A percentile compares a stretch with the other conserved stretches of the same genome.
Evolutionary conservation across 2,888 invertebrate species (phyloP).

Genomic region (Euproctis similis): DNA sequence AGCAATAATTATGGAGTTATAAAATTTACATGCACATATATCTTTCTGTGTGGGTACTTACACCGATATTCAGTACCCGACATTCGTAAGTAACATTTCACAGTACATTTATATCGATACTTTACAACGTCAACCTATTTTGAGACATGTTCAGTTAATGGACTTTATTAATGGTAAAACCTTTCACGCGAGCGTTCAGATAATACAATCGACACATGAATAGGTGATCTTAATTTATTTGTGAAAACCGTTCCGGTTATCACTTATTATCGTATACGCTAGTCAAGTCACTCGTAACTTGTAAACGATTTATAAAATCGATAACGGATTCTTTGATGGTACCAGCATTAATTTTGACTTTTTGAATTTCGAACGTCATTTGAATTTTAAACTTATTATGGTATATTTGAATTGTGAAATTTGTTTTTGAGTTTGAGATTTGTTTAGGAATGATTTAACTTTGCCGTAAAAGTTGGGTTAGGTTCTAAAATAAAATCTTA

Average conservation of each 20-base stretch:
- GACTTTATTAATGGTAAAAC: constrained; percentile 54
- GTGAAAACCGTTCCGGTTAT: constrained; percentile 61
- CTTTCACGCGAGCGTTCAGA: constrained; percentile 56
- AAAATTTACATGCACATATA: constrained; percentile 58
- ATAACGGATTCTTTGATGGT: constrained; percentile 48
- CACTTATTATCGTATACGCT: constrained; percentile 52
- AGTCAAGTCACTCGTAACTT: constrained; percentile 57
- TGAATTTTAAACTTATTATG: constrained; percentile 32
- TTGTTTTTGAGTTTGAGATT: no score
- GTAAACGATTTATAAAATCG: constrained; percentile 56
- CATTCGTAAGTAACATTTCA: no score
- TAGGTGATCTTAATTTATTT: constrained; percentile 71
- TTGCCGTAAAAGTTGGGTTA: no score
- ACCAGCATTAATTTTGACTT: no score
- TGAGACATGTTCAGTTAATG: constrained; percentile 59
- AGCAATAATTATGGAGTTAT: constrained; percentile 57
- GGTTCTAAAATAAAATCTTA: no score
- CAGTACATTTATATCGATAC: constrained; percentile 47
- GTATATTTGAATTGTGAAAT: no score
- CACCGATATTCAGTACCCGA: no score
- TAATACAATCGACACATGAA: constrained; percentile 64
- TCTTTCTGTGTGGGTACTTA: no score
- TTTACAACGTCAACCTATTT: constrained; percentile 49
- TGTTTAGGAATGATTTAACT: no score
- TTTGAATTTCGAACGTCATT: constrained; percentile 37